Base-by-base conservation (phyloP, 2,797 vertebrate genomes). In the Premnoplex brunnescens region DNA sequence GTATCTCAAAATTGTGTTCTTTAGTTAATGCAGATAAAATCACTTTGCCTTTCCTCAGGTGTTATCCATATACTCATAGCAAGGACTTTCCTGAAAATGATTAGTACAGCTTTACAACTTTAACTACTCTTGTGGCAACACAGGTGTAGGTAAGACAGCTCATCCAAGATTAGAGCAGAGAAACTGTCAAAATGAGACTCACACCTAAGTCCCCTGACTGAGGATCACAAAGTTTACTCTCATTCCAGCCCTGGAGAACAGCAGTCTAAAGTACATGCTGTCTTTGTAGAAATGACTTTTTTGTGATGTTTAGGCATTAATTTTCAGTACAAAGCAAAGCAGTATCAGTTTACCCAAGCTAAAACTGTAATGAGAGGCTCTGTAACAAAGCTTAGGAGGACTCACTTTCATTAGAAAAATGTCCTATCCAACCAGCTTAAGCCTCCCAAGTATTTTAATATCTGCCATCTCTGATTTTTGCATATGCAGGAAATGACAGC, bases 251-350 rank as follows among this genome's bases (percentile, higher is more conserved):
- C 32, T 81, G 46, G 28, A 82, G 59, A 62, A 66, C 0, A 72
- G 17, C 43, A 85, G 36, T 32, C 20, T 37, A 77, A 54, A 23
- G 2, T 28, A 54, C 10, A 9, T 60, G 28, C 28, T 82, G 30
- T 51, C 58, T 90, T 71, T 56, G 24, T 30, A 49, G 13, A 46
- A 46, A 16, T 68, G 27, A 3, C n/a, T 7, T 39, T 63, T 78
- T 49, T 39, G 6, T 59, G 18, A 62, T 73, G 12, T 73, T 81
- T 52, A 67, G n/a, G 43, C 92, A 20, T 82, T 76, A 7, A 34
- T 91, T 95, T 87, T 90, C 41, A 79, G 55, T 46, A 69, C 26
- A 62, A 82, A 87, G 59, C 51, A 86, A 88, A 95, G 32, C 34
- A 86, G 0, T 82, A 49, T 41, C 26, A 44, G 17, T 86, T 81